Percentiles rank a stretch among this genome's conserved stretches.
Evolutionary conservation across 2,113 vertebrate genomes (phyloP).

Genomic region (Rhinopithecus roxellana): DNA sequence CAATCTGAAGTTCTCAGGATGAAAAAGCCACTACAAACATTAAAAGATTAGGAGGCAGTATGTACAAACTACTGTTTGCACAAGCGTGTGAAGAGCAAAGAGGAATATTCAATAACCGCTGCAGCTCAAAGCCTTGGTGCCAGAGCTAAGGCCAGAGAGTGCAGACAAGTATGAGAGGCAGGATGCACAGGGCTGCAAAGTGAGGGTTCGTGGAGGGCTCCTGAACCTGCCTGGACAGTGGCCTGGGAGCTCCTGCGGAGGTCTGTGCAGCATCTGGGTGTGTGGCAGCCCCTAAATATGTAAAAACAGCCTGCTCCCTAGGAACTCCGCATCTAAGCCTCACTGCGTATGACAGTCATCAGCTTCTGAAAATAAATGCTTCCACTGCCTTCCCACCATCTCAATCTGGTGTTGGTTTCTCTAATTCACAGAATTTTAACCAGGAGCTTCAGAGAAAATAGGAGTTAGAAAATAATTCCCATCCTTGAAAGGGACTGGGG

Average conservation of each 20-base stretch:
- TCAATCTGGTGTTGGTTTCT: neutral
- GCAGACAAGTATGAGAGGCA: no score
- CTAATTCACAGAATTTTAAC: neutral
- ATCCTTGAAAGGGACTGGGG: neutral
- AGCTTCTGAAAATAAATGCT: neutral
- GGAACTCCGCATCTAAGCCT: neutral
- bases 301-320: no score
- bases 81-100: neutral
- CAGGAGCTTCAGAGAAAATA: neutral
- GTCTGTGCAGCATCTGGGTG: rapidly evolving
- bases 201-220: neutral
- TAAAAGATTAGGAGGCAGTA: neutral
- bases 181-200: neutral
- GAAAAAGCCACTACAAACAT: neutral
- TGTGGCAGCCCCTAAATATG: rapidly evolving
- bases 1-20: neutral
- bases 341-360: rapidly evolving
- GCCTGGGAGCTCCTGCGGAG: rapidly evolving
- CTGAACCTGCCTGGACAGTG: neutral
- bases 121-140: neutral
- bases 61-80: neutral
- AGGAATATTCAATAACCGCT: no score
- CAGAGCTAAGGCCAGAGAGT: neutral
- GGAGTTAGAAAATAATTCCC: neutral
- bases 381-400: no score